Evolutionary conservation across 2,888 invertebrate species (phyloP).

Genomic region (Alitta virens): DNA sequence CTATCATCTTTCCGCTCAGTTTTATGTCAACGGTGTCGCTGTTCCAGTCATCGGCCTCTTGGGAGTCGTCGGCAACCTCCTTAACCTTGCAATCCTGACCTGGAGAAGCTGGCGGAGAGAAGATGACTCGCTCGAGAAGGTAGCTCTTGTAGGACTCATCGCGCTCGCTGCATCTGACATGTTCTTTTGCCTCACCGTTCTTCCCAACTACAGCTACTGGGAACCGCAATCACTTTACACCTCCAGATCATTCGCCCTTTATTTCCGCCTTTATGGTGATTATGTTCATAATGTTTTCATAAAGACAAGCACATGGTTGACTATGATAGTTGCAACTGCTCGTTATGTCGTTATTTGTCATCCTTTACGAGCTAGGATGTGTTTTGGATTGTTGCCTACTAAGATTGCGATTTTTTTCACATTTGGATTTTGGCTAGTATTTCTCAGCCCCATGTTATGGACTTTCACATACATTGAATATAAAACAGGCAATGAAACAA

Average conservation of each 20-base stretch:
- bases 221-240: slow-evolving; percentile 3
- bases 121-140: slow-evolving; percentile 49
- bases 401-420: slow-evolving; percentile 38
- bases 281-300: slow-evolving; percentile 52
- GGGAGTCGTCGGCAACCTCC: slow-evolving; percentile 47
- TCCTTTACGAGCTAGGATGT: slow-evolving; percentile 48
- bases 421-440: slow-evolving; percentile 19
- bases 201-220: slow-evolving; percentile 39
- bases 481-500: background rate
- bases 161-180: slow-evolving; percentile 51
- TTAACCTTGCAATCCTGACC: slow-evolving; percentile 46
- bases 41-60: slow-evolving; percentile 44
- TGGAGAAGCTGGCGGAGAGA: slow-evolving; percentile 42
- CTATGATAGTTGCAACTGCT: slow-evolving; percentile 52
- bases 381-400: slow-evolving; percentile 37
- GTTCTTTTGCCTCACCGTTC: slow-evolving; percentile 48
- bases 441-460: slow-evolving; percentile 22
- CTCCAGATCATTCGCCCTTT: slow-evolving; percentile 33
- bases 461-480: slow-evolving; percentile 5
- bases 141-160: slow-evolving; percentile 50
- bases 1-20: background rate
- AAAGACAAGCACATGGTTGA: slow-evolving; percentile 52
- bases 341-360: slow-evolving; percentile 53
- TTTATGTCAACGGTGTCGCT: slow-evolving; percentile 38
- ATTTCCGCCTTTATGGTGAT: slow-evolving; percentile 40